Evolutionary conservation across 2,113 vertebrate genomes (phyloP).

Genomic region (Erythrolamprus reginae): DNA sequence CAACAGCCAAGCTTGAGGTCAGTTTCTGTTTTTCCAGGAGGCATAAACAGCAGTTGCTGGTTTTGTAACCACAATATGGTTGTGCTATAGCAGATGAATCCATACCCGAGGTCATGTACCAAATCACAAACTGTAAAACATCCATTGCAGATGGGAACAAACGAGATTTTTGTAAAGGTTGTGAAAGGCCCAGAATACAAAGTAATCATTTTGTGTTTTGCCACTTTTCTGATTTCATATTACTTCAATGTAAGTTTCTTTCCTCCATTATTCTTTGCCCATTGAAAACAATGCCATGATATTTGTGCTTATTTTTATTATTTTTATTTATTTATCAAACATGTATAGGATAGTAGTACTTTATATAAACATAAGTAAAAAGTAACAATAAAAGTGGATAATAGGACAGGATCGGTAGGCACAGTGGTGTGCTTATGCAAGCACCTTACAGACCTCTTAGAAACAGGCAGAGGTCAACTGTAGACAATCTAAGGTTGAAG

Average conservation of each 20-base stretch:
- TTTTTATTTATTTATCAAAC: too few species aligned
- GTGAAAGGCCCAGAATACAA: background rate
- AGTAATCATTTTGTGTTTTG: background rate
- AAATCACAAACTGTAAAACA: background rate
- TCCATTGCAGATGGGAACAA: background rate
- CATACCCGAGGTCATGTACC: background rate
- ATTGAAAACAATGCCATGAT: background rate
- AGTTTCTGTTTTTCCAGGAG: background rate
- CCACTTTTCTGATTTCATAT: background rate
- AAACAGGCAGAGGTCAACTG: too few species aligned
- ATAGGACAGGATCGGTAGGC: too few species aligned
- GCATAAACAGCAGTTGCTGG: background rate
- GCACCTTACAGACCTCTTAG: too few species aligned
- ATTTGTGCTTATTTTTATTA: too few species aligned
- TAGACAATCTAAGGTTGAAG: too few species aligned
- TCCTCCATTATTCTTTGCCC: background rate
- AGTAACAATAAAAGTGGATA: too few species aligned
- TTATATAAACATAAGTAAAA: too few species aligned
- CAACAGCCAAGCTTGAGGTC: background rate
- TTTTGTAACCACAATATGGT: background rate
- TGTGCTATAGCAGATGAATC: background rate
- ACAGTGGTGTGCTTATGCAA: too few species aligned
- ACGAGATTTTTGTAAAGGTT: background rate
- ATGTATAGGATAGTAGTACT: too few species aligned
- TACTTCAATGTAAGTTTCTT: background rate